A percentile compares a stretch with the other conserved stretches of the same genome.
Evolutionary conservation across 1,140 invertebrate genomes (phyloP).

Genomic region (Tachypleus tridentatus): DNA sequence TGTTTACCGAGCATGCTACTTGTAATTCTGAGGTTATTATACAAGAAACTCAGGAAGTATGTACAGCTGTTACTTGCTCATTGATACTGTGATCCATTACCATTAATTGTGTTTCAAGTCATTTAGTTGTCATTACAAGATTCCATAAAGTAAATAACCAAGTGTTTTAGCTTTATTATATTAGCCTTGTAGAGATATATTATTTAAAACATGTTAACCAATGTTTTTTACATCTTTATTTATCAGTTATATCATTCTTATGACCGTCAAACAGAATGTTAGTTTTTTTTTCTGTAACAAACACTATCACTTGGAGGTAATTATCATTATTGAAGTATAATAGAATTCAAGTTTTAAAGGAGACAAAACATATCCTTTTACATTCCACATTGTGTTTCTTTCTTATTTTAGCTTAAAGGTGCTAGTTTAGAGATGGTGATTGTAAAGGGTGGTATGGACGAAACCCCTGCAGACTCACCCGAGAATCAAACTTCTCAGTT

Average conservation of each 20-base stretch:
- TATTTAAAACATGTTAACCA: no score
- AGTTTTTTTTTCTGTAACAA: not conserved
- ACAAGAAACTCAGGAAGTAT: slow-evolving; percentile 56
- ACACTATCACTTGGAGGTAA: not conserved
- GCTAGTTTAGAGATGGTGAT: slow-evolving; percentile 29
- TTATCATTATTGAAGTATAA: not conserved
- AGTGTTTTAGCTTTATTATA: no score
- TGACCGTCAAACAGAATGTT: no score
- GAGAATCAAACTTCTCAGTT: not conserved
- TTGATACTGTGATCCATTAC: not conserved
- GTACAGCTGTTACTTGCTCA: slow-evolving; percentile 26
- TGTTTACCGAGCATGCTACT: slow-evolving; percentile 35
- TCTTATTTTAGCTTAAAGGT: slow-evolving; percentile 35
- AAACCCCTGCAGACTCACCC: slow-evolving; percentile 3
- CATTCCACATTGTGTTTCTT: slow-evolving; percentile 34
- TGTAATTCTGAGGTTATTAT: slow-evolving; percentile 44
- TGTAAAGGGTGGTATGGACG: slow-evolving; percentile 15
- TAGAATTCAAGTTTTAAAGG: not conserved
- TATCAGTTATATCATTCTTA: no score
- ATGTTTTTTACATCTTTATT: no score
- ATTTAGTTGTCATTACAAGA: slow-evolving; percentile 1
- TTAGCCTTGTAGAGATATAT: no score
- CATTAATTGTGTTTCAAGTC: slow-evolving; percentile 27
- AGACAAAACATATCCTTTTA: not conserved
- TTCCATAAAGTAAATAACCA: not conserved